A percentile compares a stretch with the other conserved stretches of the same genome.
Evolutionary conservation across 1,140 invertebrate genomes (phyloP).

Genomic region (Lysiphlebus fabarum): DNA sequence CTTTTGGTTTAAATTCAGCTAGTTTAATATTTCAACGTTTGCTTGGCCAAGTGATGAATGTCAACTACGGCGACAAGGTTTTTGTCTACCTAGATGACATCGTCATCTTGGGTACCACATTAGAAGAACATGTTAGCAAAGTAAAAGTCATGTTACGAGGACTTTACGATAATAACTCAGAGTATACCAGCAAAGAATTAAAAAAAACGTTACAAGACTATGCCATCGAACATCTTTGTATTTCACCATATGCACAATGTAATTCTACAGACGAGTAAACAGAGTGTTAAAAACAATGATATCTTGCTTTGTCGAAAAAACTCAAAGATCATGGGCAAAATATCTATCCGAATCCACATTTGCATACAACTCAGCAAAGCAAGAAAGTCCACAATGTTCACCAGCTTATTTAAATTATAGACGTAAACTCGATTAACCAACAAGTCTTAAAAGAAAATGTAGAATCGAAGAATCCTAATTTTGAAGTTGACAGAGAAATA

Average conservation of each 20-base stretch:
- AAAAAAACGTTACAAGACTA: not conserved
- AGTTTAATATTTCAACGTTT: too few species aligned
- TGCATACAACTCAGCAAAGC: slow-evolving; percentile 27
- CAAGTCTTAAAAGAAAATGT: not conserved
- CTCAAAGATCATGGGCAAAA: slow-evolving; percentile 41
- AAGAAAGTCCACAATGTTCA: slow-evolving; percentile 1
- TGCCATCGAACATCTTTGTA: slow-evolving; percentile 10
- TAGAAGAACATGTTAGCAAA: too few species aligned
- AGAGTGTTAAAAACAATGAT: slow-evolving; percentile 20
- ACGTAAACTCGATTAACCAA: not conserved
- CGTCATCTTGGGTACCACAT: too few species aligned
- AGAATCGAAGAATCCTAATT: not conserved
- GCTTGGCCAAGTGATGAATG: too few species aligned
- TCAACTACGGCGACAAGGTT: too few species aligned
- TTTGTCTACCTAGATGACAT: too few species aligned
- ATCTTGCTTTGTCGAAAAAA: slow-evolving; percentile 33
- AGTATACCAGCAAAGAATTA: not conserved
- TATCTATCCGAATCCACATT: slow-evolving; percentile 36
- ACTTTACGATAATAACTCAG: too few species aligned
- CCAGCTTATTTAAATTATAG: slow-evolving; percentile 19
- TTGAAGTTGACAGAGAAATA: not conserved
- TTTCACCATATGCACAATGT: slow-evolving; percentile 9
- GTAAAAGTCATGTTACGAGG: too few species aligned
- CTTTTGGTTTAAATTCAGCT: too few species aligned
- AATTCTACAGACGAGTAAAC: slow-evolving; percentile 22